Evolutionary conservation across 2,797 vertebrate genomes (phyloP).

Genomic region (Melanotaenia pygmaea): DNA sequence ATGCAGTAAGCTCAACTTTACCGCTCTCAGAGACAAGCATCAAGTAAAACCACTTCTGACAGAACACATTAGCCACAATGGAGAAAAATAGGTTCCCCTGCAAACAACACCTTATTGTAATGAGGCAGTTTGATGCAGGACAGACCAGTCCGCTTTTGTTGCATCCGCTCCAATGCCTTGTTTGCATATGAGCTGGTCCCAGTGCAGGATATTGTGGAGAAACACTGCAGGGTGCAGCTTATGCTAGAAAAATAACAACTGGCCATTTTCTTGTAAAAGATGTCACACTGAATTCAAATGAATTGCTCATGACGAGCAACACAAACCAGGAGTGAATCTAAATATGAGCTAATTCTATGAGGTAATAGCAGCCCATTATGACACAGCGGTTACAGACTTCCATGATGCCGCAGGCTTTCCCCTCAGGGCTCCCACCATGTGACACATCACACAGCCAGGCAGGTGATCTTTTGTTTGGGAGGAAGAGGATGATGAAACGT

Average conservation of each 20-base stretch:
- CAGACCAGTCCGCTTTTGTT: constrained; percentile 30
- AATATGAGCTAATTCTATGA: constrained; percentile 15
- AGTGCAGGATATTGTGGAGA: constrained; percentile 27
- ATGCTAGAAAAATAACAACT: constrained; percentile 49
- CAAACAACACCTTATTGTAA: constrained; percentile 56
- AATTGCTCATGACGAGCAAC: constrained; percentile 5
- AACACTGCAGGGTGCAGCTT: constrained; percentile 39
- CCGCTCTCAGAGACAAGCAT: constrained; percentile 41
- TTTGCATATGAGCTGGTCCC: constrained; percentile 41
- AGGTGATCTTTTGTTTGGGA: constrained; percentile 74
- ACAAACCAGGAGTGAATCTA: constrained; percentile 7
- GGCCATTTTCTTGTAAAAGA: constrained; percentile 46
- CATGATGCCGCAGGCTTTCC: constrained; percentile 41
- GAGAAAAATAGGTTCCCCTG: constrained; percentile 45
- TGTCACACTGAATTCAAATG: constrained; percentile 50
- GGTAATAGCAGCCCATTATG: constrained; percentile 36
- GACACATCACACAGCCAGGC: constrained; percentile 63
- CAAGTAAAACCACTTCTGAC: constrained; percentile 67
- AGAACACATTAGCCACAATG: constrained; percentile 58
- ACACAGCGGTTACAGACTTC: constrained; percentile 37
- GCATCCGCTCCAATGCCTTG: constrained; percentile 24
- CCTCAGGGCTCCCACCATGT: constrained; percentile 49
- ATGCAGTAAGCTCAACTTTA: constrained; percentile 13
- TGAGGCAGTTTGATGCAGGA: constrained; percentile 44
- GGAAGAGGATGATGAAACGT: constrained; percentile 43